Conservation (phyloP, 2,797 vertebrate species). For the Falco rusticolus region DNA sequence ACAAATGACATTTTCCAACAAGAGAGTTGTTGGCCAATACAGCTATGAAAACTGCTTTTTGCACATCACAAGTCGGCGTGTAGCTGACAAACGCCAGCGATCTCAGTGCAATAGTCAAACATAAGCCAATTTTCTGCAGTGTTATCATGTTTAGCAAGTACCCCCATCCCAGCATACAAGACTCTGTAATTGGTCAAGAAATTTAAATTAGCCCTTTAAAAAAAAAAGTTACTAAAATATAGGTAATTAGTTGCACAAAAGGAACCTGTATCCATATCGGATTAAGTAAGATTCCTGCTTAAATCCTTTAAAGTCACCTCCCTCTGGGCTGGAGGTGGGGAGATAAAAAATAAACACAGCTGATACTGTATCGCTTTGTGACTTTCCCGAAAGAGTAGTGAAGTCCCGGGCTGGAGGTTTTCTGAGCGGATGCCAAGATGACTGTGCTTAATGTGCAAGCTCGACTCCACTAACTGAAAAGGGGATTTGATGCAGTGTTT, state of each 20-base stretch:
- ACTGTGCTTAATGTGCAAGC: not conserved
- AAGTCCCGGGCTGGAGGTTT: not conserved
- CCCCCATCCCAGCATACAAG: not conserved
- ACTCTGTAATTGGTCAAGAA: not conserved
- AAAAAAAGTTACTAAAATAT: not conserved
- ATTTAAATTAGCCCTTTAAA: not conserved
- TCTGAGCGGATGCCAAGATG: not conserved
- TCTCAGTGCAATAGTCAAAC: not conserved
- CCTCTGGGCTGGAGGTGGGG: not conserved
- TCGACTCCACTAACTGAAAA: not conserved
- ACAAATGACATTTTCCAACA: not conserved
- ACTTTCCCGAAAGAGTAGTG: not conserved
- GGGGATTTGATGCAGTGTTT: not conserved
- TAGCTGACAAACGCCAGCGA: not conserved
- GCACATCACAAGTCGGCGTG: not conserved
- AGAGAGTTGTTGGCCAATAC: not conserved
- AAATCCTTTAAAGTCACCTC: not conserved
- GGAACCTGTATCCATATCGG: not conserved
- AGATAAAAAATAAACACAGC: not conserved
- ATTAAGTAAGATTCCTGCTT: not conserved
- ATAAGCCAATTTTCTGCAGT: not conserved
- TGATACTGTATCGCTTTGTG: not conserved
- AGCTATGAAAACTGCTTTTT: not conserved
- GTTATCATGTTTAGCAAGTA: not conserved
- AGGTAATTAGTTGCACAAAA: not conserved